A percentile compares a stretch with the other conserved stretches of the same genome.
phyloP scores from a whole-genome alignment of 2,113 vertebrate species.

The Cervus canadensis region DNA sequence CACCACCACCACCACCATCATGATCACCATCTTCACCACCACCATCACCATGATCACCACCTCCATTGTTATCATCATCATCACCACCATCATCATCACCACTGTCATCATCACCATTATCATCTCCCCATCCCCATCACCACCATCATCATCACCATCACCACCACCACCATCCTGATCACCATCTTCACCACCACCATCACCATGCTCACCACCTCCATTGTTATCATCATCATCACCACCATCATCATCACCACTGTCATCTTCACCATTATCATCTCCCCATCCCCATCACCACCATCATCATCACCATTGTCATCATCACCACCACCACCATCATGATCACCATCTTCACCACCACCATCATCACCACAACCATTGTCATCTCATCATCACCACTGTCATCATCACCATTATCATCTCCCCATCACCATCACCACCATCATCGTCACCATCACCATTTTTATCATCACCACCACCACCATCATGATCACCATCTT shows the following conservation, averaged over 20 bases:
- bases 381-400: fast-evolving
- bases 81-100: fast-evolving
- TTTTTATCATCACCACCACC: fast-evolving
- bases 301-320: background rate
- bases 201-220: fast-evolving
- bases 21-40: fast-evolving
- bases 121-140: fast-evolving
- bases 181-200: fast-evolving
- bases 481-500: background rate
- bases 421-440: background rate
- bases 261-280: too few relatives aligned
- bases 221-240: fast-evolving
- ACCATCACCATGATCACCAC: fast-evolving
- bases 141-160: fast-evolving
- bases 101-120: too few relatives aligned
- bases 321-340: background rate
- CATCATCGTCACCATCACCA: background rate
- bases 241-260: background rate
- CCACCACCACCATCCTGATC: fast-evolving
- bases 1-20: background rate
- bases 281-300: fast-evolving
- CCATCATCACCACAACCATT: fast-evolving
- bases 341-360: fast-evolving
- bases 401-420: fast-evolving
- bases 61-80: fast-evolving